Percentiles rank a stretch among this genome's conserved stretches.
phyloP scores from a whole-genome alignment of 1,140 invertebrate species.

The Drosophila athabasca region DNA sequence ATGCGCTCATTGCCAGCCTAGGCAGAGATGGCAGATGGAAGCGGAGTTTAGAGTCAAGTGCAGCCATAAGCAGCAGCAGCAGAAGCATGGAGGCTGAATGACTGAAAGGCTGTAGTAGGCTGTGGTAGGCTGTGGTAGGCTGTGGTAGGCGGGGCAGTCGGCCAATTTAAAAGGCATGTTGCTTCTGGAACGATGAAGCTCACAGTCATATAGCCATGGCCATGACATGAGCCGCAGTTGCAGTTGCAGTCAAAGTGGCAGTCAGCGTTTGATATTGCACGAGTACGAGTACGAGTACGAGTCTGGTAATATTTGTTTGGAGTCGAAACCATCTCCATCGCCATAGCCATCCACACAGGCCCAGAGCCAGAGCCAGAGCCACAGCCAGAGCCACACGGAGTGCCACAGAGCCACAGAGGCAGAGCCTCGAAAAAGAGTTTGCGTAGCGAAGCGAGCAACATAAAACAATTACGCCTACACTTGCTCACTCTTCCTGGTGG shows the following conservation, averaged over 20 bases:
- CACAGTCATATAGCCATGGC: too few species aligned
- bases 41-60: constrained; percentile 31
- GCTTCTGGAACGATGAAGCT: constrained; percentile 48
- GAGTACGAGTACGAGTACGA: too few species aligned
- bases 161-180: constrained; percentile 66
- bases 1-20: constrained; percentile 48
- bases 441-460: constrained; percentile 73
- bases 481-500: constrained; percentile 38
- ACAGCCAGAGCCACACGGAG: not conserved
- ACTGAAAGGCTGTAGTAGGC: not conserved
- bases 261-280: constrained; percentile 26
- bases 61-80: constrained; percentile 29
- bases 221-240: too few species aligned
- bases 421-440: constrained; percentile 20
- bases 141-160: constrained; percentile 57
- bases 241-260: not conserved
- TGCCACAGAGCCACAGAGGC: too few species aligned
- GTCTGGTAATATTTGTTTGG: constrained; percentile 18
- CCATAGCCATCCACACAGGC: too few species aligned
- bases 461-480: constrained; percentile 79
- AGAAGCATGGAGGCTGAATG: constrained; percentile 13
- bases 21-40: not conserved
- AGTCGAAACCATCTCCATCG: constrained; percentile 1
- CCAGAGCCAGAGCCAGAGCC: not conserved
- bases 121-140: constrained; percentile 12